Evolutionary conservation across 2,113 vertebrate species (phyloP).

Genomic region (Pogona vitticeps): DNA sequence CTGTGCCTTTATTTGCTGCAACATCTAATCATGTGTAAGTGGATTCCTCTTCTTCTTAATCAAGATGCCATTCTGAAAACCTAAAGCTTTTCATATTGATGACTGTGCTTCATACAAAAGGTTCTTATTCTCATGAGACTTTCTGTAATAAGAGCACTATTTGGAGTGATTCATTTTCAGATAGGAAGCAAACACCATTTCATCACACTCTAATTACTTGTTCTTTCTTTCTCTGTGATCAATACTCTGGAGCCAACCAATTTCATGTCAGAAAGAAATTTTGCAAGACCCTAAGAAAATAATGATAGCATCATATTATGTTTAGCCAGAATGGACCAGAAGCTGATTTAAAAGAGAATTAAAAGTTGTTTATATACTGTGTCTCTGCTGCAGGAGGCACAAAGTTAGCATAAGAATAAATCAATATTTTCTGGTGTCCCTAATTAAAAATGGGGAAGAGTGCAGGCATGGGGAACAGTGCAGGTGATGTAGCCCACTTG

Average conservation of each 20-base stretch:
- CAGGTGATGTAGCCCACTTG: not conserved
- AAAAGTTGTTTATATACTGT: not conserved
- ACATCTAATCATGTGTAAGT: not conserved
- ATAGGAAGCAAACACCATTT: not conserved
- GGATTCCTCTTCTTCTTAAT: conserved; percentile 5
- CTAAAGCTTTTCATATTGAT: not conserved
- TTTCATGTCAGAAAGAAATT: not conserved
- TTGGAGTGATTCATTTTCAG: conserved; percentile 12
- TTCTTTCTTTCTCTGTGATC: not conserved
- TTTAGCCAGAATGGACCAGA: not conserved
- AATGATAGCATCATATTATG: not conserved
- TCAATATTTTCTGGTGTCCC: not conserved
- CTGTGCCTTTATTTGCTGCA: not conserved
- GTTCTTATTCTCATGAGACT: not conserved
- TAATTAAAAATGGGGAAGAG: not conserved
- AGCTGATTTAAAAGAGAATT: not conserved
- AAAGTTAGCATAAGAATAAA: not conserved
- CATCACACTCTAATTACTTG: not conserved
- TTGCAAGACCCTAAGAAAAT: not conserved
- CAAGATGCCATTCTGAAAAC: not conserved
- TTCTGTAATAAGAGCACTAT: not conserved
- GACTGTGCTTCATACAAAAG: not conserved
- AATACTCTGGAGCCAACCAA: not conserved
- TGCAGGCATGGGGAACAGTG: not conserved
- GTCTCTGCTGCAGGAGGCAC: not conserved